Evolutionary conservation across 2,888 invertebrate species (phyloP).

Genomic region (Plagodis dolabraria): DNA sequence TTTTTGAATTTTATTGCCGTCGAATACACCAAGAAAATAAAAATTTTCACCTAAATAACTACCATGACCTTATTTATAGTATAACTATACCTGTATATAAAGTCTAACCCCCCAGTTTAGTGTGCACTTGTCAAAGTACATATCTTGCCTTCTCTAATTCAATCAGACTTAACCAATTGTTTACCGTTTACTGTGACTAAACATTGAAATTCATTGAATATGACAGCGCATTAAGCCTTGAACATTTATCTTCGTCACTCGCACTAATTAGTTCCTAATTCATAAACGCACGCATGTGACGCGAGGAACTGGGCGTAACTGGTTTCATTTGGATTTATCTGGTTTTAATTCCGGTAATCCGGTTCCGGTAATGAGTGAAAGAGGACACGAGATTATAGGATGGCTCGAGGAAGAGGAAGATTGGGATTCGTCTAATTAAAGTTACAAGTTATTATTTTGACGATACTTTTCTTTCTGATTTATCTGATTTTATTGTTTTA

Average conservation of each 20-base stretch:
- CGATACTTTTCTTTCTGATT: too few species aligned
- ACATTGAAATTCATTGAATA: constrained; percentile 25
- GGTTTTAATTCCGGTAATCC: constrained; percentile 7
- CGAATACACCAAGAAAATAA: too few species aligned
- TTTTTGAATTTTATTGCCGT: too few species aligned
- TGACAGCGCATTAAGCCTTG: constrained; percentile 44
- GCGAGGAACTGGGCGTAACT: constrained; percentile 19
- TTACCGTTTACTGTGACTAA: constrained; percentile 1
- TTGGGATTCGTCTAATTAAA: not conserved
- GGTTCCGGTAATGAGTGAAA: constrained; percentile 2
- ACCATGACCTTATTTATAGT: too few species aligned
- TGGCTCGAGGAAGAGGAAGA: not conserved
- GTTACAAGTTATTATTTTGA: too few species aligned
- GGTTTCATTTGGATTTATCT: constrained; percentile 12
- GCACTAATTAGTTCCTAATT: constrained; percentile 56
- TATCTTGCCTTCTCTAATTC: too few species aligned
- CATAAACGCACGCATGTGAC: constrained; percentile 47
- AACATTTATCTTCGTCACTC: constrained; percentile 56
- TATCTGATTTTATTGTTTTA: too few species aligned
- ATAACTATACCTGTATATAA: too few species aligned
- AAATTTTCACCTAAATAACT: too few species aligned
- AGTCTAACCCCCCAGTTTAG: too few species aligned
- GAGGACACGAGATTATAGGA: constrained; percentile 4
- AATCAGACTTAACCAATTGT: not conserved
- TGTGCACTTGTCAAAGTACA: too few species aligned